Evolutionary conservation across 1,140 invertebrate species (phyloP).

Genomic region (Ceratitis capitata): DNA sequence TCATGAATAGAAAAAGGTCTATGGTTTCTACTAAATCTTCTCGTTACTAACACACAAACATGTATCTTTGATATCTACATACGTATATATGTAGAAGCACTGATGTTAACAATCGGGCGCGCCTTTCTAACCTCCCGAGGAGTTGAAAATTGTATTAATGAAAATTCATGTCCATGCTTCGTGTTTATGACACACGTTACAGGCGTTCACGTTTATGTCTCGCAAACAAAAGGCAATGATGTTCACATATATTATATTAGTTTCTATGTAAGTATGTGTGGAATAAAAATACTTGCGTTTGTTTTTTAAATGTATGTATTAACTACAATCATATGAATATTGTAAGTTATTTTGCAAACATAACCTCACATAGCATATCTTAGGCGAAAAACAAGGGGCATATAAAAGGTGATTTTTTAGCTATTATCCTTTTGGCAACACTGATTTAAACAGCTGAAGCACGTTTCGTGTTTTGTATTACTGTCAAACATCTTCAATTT

Average conservation of each 20-base stretch:
- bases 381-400: not conserved
- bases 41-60: not conserved
- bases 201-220: not conserved
- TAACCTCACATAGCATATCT: not conserved
- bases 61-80: not conserved
- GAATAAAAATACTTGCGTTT: not conserved
- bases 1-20: not conserved
- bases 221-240: not conserved
- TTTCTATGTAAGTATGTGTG: not conserved
- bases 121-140: not conserved
- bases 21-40: not conserved
- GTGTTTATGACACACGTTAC: not conserved
- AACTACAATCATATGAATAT: not conserved
- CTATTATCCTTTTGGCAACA: no score
- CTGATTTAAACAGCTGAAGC: no score
- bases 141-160: conserved; percentile 3
- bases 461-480: no score
- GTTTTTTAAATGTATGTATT: not conserved
- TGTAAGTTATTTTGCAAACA: not conserved
- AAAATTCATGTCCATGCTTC: conserved; percentile 4
- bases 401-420: no score
- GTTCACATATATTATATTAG: not conserved
- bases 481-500: no score
- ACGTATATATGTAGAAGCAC: not conserved
- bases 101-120: not conserved